Conservation (phyloP, 2,888 invertebrate genomes). For the Caradrina kadenii region DNA sequence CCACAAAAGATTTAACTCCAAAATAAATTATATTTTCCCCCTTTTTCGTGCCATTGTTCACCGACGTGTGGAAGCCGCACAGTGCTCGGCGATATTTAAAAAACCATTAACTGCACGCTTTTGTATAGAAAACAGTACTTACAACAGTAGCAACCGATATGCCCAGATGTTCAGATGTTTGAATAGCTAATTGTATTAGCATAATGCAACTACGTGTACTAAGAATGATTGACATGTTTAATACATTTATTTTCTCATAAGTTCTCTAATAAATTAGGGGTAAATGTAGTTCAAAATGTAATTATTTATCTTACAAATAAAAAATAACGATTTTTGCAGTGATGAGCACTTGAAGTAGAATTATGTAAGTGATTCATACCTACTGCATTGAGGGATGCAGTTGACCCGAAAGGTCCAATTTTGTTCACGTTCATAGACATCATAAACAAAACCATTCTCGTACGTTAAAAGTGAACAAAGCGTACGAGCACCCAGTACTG, state of each 20-base stretch:
- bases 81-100: constrained; percentile 87
- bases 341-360: too few relatives aligned
- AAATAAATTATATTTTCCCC: constrained; percentile 91
- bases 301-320: too few relatives aligned
- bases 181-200: constrained; percentile 59
- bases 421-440: too few relatives aligned
- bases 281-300: not conserved
- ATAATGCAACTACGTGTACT: constrained; percentile 30
- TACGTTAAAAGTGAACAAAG: not conserved
- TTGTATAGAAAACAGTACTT: constrained; percentile 74
- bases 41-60: constrained; percentile 86
- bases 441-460: too few relatives aligned
- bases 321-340: too few relatives aligned
- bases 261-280: not conserved
- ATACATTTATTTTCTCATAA: constrained; percentile 40
- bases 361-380: too few relatives aligned
- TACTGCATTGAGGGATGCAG: too few relatives aligned
- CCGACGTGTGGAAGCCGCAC: constrained; percentile 88
- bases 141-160: constrained; percentile 63
- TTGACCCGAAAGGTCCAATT: too few relatives aligned
- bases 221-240: constrained; percentile 39
- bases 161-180: constrained; percentile 65
- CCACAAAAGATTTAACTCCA: constrained; percentile 91
- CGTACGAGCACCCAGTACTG: not conserved
- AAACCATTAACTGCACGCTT: constrained; percentile 89